These are phyloP conservation scores for Teinopalpus imperialis DNA, from an alignment of 2,888 invertebrate species.

Conservation along the genomic window DNA sequence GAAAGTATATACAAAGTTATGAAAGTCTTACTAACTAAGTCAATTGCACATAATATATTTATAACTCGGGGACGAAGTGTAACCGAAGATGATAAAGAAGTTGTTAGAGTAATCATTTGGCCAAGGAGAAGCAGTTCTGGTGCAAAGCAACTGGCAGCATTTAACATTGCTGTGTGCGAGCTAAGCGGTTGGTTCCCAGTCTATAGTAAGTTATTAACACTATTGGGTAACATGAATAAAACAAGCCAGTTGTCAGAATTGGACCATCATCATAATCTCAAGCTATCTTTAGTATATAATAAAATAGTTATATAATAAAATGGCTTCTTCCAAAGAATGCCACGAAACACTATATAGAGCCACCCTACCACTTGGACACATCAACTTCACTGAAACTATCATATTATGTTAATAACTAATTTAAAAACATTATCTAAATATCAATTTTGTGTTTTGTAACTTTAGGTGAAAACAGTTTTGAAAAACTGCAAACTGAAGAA, in stretches of 20 bases:
- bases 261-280: too few species aligned
- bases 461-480: slow-evolving; percentile 51
- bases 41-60: slow-evolving; percentile 89
- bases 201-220: slow-evolving; percentile 84
- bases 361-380: too few species aligned
- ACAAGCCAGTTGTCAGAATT: too few species aligned
- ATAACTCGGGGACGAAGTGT: slow-evolving; percentile 80
- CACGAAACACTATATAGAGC: too few species aligned
- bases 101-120: slow-evolving; percentile 84
- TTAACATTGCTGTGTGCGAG: slow-evolving; percentile 89
- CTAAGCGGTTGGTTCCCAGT: slow-evolving; percentile 88
- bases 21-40: slow-evolving; percentile 80
- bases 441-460: too few species aligned
- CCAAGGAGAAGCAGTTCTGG: slow-evolving; percentile 81
- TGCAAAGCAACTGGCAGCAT: slow-evolving; percentile 78
- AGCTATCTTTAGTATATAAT: too few species aligned
- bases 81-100: slow-evolving; percentile 44
- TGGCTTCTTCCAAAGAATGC: too few species aligned
- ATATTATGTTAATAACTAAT: too few species aligned
- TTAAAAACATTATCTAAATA: too few species aligned
- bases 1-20: slow-evolving; percentile 74
- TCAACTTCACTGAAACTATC: too few species aligned
- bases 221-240: too few species aligned
- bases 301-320: too few species aligned
- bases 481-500: slow-evolving; percentile 40